These are phyloP conservation scores for Ypsolopha scabrella DNA, from an alignment of 2,888 invertebrate species.

Conservation along the genomic window DNA sequence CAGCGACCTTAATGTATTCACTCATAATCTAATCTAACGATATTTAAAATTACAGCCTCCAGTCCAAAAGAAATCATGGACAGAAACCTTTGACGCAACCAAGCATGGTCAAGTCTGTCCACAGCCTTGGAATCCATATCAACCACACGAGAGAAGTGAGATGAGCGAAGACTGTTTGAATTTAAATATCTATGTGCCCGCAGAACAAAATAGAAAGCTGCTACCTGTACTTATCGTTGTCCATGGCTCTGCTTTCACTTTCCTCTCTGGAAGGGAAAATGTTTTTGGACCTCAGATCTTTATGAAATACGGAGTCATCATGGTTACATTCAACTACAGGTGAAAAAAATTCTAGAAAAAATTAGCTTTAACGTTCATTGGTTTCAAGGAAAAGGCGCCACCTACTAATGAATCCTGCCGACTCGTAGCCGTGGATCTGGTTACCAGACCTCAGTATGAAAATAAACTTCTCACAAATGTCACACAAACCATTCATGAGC, in stretches of 20 bases:
- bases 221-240: conserved; percentile 26
- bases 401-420: too few species aligned
- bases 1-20: too few species aligned
- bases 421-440: too few species aligned
- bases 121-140: conserved; percentile 13
- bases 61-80: conserved; percentile 20
- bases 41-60: conserved; percentile 16
- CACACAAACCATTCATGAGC: too few species aligned
- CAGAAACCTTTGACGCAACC: conserved; percentile 16
- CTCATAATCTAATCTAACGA: neutral
- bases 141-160: conserved; percentile 15
- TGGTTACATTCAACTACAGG: conserved; percentile 36
- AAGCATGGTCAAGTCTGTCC: conserved; percentile 17
- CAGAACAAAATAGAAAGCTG: conserved; percentile 1
- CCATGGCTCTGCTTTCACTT: conserved; percentile 27
- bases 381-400: too few species aligned
- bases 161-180: conserved; percentile 25
- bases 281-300: conserved; percentile 26
- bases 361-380: too few species aligned
- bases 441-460: too few species aligned
- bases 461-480: too few species aligned
- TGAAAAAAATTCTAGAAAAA: conserved; percentile 3
- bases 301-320: conserved; percentile 26
- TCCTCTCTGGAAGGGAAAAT: conserved; percentile 18
- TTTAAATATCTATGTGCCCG: conserved; percentile 21